Base-by-base conservation (phyloP, 2,888 invertebrate species). In the Phyllotreta striolata region DNA sequence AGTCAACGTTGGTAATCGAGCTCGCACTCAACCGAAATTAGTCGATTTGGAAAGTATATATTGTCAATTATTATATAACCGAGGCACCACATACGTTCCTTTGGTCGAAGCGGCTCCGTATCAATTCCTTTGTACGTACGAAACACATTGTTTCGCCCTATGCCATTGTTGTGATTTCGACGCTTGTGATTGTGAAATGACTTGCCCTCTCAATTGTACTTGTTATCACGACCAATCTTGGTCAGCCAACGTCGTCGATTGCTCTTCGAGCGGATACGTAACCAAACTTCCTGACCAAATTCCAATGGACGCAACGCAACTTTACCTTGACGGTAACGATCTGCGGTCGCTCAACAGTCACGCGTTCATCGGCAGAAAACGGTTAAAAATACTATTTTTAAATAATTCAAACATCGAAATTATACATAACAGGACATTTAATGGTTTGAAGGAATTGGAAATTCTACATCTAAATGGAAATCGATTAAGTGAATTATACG, bases 101-200 rank as follows among this genome's bases (percentile, higher is more conserved):
- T 82, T 93, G 67, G 88, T 92, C 63, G 91, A 91, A 81, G 91
- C 91, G 10, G 89, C 90, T 8, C 88, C 92, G 43, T 90, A 91
- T 76, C 92, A 93, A 81, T 93, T 93, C 82, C 84, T 94, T 71
- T 94, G 93, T 82, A 89, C 90, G 78, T 94, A 94, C 79, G 89
- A 91, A 67, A 87, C 89, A 68, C 92, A 93, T 77, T 95, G 95
- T 81, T 93, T 93, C 79, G 91, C 93, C 4, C 82, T 92, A 68
- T 95, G 95, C 78, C 91, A 93, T 77, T 95, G 95, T 78, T 95
- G 95, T 81, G 93, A 94, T 80, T 95, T 92, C 78, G 93, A 93
- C 76, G 92, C 92, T 39, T 95, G 95, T 80, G 95, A 95, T 82
- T 95, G 95, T 83, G 92, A 95, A 85, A 93, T 93, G 91, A 92